A percentile compares a stretch with the other conserved stretches of the same genome.
phyloP scores from a whole-genome alignment of 2,888 invertebrate genomes.

The Lordiphosa andalusiaca region DNA sequence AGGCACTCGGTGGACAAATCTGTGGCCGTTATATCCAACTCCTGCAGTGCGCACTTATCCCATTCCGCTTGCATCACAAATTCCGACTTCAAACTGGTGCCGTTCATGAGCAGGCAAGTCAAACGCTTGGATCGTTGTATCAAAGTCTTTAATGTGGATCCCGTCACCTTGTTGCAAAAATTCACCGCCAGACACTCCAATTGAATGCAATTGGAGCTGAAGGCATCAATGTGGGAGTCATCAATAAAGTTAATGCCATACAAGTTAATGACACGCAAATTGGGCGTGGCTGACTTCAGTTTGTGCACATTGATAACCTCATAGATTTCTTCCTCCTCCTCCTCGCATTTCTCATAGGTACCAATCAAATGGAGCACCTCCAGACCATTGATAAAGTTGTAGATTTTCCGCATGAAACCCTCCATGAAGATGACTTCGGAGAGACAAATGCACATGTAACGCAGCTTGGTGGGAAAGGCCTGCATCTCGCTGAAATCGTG shows the following conservation, averaged over 20 bases:
- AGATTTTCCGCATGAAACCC: conserved; percentile 99
- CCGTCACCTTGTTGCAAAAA: conserved; percentile 97
- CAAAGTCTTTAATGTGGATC: conserved; percentile 95
- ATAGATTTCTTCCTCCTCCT: conserved; percentile 99
- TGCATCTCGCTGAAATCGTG: conserved; percentile 99
- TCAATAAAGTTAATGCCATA: conserved; percentile 99
- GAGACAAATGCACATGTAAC: conserved; percentile 96
- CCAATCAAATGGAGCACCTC: conserved; percentile 98
- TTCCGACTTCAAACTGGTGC: conserved; percentile 96
- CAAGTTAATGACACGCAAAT: conserved; percentile 97
- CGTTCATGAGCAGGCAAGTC: conserved; percentile 95
- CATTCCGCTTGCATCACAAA: conserved; percentile 98
- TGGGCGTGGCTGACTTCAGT: conserved; percentile 98
- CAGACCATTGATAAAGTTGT: conserved; percentile 98
- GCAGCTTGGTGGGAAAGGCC: conserved; percentile 97
- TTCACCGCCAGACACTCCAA: conserved; percentile 98
- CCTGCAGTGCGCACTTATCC: conserved; percentile 96
- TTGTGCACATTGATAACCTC: conserved; percentile 99
- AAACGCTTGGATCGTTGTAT: conserved; percentile 96
- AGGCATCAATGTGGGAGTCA: conserved; percentile 99
- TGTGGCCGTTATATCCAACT: conserved; percentile 98
- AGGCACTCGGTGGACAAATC: conserved; percentile 96
- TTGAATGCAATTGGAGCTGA: conserved; percentile 97
- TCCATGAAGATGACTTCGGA: conserved; percentile 99
- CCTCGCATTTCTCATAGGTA: conserved; percentile 98